These are phyloP conservation scores for Ovis canadensis DNA, from an alignment of 2,113 vertebrate genomes.

Conservation along the genomic window DNA sequence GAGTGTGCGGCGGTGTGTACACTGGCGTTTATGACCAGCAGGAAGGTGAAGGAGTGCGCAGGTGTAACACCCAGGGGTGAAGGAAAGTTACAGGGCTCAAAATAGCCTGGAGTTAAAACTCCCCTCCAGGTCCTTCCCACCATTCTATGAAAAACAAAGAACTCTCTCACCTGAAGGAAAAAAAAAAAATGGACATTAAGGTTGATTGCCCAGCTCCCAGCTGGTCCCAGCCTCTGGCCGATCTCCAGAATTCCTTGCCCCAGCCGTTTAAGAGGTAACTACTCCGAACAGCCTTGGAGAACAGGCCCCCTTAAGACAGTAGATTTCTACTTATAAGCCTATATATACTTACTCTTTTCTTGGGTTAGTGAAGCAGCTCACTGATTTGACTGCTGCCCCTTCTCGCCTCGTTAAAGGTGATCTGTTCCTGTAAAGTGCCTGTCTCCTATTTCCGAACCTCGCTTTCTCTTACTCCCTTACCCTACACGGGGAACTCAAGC, in stretches of 20 bases:
- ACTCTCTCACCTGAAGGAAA: background rate
- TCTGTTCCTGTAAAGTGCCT: background rate
- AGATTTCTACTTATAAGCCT: background rate
- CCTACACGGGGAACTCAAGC: background rate
- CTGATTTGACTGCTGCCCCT: background rate
- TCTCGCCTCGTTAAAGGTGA: background rate
- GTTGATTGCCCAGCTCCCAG: background rate
- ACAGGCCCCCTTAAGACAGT: background rate
- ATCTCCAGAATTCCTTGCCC: background rate
- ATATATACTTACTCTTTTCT: background rate
- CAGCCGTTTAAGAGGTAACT: background rate
- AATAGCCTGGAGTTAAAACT: background rate
- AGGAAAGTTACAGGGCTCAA: background rate
- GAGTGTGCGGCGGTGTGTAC: background rate
- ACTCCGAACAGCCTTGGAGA: background rate
- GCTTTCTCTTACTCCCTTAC: background rate
- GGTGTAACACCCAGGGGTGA: background rate
- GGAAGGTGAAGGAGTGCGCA: background rate
- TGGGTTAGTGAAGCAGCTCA: background rate
- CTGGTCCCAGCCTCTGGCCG: background rate
- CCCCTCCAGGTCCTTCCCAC: background rate
- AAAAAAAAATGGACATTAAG: background rate
- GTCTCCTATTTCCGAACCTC: background rate
- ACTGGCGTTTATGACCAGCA: background rate
- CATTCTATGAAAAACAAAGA: background rate